Conservation (phyloP, 2,113 vertebrate genomes). For the Callipepla californica region DNA sequence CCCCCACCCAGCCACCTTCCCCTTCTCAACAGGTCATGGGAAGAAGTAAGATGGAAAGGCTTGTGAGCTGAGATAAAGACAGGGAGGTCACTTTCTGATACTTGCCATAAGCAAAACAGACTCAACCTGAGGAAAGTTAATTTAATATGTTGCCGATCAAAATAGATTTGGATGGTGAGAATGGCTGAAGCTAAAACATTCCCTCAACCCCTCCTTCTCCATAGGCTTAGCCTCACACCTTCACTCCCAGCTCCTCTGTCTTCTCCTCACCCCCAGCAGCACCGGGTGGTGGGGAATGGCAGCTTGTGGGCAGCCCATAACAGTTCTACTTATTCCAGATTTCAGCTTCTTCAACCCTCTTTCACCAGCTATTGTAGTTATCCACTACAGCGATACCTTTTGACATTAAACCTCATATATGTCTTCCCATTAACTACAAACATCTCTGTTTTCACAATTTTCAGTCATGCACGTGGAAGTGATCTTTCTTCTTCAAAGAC, state of each 20-base stretch:
- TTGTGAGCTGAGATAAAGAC: neutral
- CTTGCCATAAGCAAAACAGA: neutral
- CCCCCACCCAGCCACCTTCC: neutral
- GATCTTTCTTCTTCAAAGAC: neutral
- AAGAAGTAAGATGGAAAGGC: neutral
- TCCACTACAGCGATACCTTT: neutral
- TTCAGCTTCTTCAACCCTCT: neutral
- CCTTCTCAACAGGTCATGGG: neutral
- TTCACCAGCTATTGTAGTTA: neutral
- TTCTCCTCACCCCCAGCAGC: neutral
- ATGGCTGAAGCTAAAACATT: neutral
- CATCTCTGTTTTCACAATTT: neutral
- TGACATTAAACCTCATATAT: neutral
- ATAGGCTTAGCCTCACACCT: neutral
- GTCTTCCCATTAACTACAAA: neutral
- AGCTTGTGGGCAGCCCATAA: neutral
- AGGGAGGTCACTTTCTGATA: neutral
- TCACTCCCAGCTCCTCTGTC: neutral
- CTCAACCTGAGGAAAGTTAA: neutral
- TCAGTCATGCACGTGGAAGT: neutral
- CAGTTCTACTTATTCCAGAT: neutral
- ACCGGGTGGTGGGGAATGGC: neutral
- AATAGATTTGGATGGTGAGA: neutral
- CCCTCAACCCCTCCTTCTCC: neutral
- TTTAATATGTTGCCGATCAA: neutral